Evolutionary conservation across 2,888 invertebrate species (phyloP), one percentile per base, ranked within the genome.

Genomic region (Ochropleura leucogaster): DNA sequence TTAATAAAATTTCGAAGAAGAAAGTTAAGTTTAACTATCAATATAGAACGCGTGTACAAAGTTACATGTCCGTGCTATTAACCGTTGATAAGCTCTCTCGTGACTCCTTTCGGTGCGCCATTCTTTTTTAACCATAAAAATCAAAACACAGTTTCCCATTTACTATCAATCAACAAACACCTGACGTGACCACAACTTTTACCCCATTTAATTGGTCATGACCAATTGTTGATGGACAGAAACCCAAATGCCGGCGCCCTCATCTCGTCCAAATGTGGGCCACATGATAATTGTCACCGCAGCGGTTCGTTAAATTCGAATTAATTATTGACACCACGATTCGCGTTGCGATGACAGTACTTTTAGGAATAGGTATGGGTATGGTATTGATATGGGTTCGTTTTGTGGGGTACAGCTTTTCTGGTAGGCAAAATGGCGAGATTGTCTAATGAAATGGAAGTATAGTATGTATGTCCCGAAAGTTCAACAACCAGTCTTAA

Each of bases 301-400:
- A 83, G 64, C 68, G 83, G 84, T 82, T 86, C 76, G 83, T 87
- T 88, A 85, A 30, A 88, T 86, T 83, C 79, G 68, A 77, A 80
- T 88, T 84, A 87, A 86, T 85, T 85, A 82, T 86, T 79, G 78
- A 77, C 68, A 78, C 55, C 65, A 73, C 74, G 74, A 59, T 44
- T n/a, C 68, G 63, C 68, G 65, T 67, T 72, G 57, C 74, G 74
- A 63, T 75, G 74, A 72, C 55, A 83, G 69, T 40, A 68, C 73
- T 72, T 77, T 71, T 53, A 67, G 51, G 60, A 57, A 18, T n/a
- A 14, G 16, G 18, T 30, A 18, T 2, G 30, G 30, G 30, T 30
- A 30, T 30, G 30, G 10, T 51, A 30, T 65, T n/a, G 18, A 30
- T 46, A 72, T 51, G 20, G 4, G 7, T 44, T 20, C 9, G 6